Percentiles rank a stretch among this genome's conserved stretches.
phyloP scores from a whole-genome alignment of 2,888 invertebrate genomes.

The Steinernema carpocapsae region DNA sequence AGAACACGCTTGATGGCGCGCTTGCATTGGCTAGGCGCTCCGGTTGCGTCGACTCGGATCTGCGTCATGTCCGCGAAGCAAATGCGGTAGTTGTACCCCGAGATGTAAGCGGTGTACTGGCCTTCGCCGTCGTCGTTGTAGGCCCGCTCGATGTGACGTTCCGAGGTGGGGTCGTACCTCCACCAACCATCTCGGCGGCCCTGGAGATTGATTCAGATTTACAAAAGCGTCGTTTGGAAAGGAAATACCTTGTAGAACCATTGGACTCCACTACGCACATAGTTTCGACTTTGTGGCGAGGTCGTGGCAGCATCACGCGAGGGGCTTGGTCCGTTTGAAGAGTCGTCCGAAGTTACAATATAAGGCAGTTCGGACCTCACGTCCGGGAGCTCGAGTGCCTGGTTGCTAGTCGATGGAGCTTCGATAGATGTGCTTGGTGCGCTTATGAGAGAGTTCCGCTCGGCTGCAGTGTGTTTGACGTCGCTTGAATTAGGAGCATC shows the following conservation, averaged over 20 bases:
- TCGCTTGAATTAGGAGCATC: no score
- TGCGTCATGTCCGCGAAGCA: neutral
- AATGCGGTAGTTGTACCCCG: neutral
- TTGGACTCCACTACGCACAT: slow-evolving; percentile 30
- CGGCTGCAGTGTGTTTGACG: no score
- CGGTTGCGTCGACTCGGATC: neutral
- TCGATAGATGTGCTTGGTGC: no score
- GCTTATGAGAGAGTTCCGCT: no score
- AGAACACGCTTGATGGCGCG: neutral
- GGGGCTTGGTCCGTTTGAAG: no score
- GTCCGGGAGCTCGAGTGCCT: no score
- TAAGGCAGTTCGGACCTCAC: no score
- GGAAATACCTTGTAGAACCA: slow-evolving; percentile 48
- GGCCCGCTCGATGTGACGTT: slow-evolving; percentile 47
- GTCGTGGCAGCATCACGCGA: neutral
- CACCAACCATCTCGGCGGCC: slow-evolving; percentile 53
- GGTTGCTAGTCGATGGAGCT: neutral
- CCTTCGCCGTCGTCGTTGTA: slow-evolving; percentile 12
- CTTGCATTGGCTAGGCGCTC: neutral
- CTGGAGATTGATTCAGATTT: slow-evolving; percentile 32
- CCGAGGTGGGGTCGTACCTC: slow-evolving; percentile 55
- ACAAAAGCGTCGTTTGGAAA: neutral
- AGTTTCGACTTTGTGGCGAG: neutral
- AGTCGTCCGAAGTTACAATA: no score
- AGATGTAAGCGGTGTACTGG: neutral